phyloP scores from a whole-genome alignment of 2,888 invertebrate species.

The Mallateleia sp. region DNA sequence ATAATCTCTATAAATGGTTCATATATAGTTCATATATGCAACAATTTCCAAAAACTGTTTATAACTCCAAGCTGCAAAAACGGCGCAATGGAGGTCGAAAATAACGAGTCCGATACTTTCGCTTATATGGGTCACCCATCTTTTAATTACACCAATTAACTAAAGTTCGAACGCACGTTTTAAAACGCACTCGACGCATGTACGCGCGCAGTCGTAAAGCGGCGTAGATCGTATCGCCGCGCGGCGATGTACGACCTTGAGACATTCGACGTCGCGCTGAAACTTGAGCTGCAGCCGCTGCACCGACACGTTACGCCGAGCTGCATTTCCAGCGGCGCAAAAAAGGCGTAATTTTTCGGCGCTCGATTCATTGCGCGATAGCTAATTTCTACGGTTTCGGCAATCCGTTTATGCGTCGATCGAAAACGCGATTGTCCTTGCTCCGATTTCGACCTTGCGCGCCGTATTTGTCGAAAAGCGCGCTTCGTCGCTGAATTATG shows the following conservation, averaged over 20 bases:
- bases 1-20: too few species aligned
- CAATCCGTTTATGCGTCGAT: slow-evolving; percentile 20
- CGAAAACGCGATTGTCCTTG: slow-evolving; percentile 24
- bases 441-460: slow-evolving; percentile 33
- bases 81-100: too few species aligned
- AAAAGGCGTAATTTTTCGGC: background rate
- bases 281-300: slow-evolving; percentile 32
- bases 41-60: too few species aligned
- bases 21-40: too few species aligned
- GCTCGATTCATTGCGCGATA: background rate
- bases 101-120: too few species aligned
- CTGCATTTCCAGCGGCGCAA: slow-evolving; percentile 21
- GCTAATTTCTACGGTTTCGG: slow-evolving; percentile 21
- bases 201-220: slow-evolving; percentile 38
- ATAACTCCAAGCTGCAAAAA: too few species aligned
- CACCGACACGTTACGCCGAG: too few species aligned
- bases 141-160: slow-evolving; percentile 52
- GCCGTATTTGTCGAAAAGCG: slow-evolving; percentile 12
- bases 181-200: slow-evolving; percentile 16
- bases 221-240: slow-evolving; percentile 33
- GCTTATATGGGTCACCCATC: slow-evolving; percentile 43
- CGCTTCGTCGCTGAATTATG: slow-evolving; percentile 26
- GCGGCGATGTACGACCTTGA: slow-evolving; percentile 52
- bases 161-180: slow-evolving; percentile 28
- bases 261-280: slow-evolving; percentile 37